A percentile compares a stretch with the other conserved stretches of the same genome.
Evolutionary conservation across 2,888 invertebrate species (phyloP).

Genomic region (Empis livida): DNA sequence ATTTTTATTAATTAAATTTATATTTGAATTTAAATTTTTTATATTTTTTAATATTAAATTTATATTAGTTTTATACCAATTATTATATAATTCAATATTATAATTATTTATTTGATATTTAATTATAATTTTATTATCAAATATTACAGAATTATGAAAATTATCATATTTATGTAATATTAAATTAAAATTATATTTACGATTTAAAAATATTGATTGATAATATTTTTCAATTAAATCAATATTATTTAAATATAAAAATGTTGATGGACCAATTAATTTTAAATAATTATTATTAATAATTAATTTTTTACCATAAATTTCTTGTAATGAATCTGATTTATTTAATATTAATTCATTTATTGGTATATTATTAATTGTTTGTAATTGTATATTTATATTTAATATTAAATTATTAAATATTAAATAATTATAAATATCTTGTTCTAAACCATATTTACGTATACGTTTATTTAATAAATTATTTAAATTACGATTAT

Average conservation of each 20-base stretch:
- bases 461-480: constrained; percentile 24
- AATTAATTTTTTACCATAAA: constrained; percentile 21
- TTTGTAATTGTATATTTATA: constrained; percentile 17
- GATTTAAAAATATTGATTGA: constrained; percentile 20
- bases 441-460: constrained; percentile 18
- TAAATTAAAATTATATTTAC: constrained; percentile 18
- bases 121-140: neutral
- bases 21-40: neutral
- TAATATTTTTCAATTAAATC: constrained; percentile 22
- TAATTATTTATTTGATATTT: neutral
- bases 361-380: constrained; percentile 23
- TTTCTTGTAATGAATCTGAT: constrained; percentile 18
- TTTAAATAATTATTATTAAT: constrained; percentile 14
- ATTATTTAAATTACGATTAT: constrained; percentile 22
- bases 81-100: neutral
- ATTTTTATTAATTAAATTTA: neutral
- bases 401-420: constrained; percentile 24
- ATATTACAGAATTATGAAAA: neutral
- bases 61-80: neutral
- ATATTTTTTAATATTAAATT: neutral
- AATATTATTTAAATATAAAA: constrained; percentile 20
- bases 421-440: constrained; percentile 23
- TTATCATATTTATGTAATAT: neutral
- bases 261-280: constrained; percentile 22
- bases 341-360: constrained; percentile 20